Base-by-base conservation (phyloP, 2,113 vertebrate genomes). In the Sinocyclocheilus anshuiensis region DNA sequence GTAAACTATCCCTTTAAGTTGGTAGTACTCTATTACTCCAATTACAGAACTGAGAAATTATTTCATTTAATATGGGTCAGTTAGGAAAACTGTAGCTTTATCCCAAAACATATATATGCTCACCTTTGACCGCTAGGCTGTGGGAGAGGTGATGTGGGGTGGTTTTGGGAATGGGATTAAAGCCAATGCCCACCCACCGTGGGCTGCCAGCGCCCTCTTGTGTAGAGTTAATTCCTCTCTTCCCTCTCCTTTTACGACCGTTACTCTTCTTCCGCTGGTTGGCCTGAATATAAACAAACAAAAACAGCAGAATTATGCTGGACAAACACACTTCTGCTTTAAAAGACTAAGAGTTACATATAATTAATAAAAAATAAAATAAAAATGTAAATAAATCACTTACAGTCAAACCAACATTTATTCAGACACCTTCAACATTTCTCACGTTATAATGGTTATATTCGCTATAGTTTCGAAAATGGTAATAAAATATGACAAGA, bases 261-360 rank as follows among this genome's bases (percentile, higher is more conserved):
- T 75, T 72, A n/a, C 39, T 53, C 15, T 55, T 90, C 77, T 80
- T 89, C 88, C 88, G 76, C 39, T 86, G 86, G 82, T 90, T 82
- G 1, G 78, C 6, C 83, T 86, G 85, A 42, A n/a, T n/a, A 74
- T 74, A n/a, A 74, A 74, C 69, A 74, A 39, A 2, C 24, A 65
- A 18, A 69, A 16, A 26, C 29, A 81, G 55, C 83, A 77, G 16
- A 48, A 72, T 72, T 39, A 72, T 36, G 1, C 3, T 71, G 33
- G 8, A 71, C 63, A 67, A 16, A 67, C 2, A 4, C 55, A 57
- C 18, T 20, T 20, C 1, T 57, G 55, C 55, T 55, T 55, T 18
- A 0, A 4, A 67, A 29, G 26, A 3, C 50, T 53, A 53, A 16
- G 13, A 53, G 15, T 53, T 53, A 16, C 16, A 55, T 55, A 6